phyloP scores from a whole-genome alignment of 1,140 invertebrate species.

The Babylonia areolata region DNA sequence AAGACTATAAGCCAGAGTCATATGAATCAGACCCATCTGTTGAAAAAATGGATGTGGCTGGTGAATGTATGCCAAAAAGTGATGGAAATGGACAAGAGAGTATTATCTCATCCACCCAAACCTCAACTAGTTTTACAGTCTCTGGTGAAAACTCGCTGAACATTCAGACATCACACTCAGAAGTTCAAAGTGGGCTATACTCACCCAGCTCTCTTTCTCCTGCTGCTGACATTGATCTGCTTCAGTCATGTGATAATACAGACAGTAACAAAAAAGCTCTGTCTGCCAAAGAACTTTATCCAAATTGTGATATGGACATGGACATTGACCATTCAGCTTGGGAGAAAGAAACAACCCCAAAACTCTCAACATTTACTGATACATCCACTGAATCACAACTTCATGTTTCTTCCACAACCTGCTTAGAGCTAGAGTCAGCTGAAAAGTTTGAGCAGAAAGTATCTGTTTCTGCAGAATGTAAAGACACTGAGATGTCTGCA shows the following conservation, averaged over 20 bases:
- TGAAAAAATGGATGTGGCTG: background rate
- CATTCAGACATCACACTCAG: background rate
- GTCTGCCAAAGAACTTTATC: background rate
- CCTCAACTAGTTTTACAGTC: background rate
- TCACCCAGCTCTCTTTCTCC: constrained; percentile 23
- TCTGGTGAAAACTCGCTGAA: background rate
- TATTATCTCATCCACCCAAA: background rate
- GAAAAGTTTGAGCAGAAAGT: background rate
- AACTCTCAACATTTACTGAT: background rate
- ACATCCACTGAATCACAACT: background rate
- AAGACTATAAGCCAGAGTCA: background rate
- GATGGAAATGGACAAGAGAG: background rate
- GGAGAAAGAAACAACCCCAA: background rate
- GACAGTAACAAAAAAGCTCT: background rate
- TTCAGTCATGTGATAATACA: background rate
- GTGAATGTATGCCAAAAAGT: background rate
- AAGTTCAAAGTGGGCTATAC: background rate
- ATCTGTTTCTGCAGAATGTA: background rate
- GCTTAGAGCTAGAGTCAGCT: background rate
- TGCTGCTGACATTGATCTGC: background rate
- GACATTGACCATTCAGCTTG: background rate
- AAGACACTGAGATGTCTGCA: background rate
- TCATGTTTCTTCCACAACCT: constrained; percentile 1
- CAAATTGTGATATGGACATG: background rate
- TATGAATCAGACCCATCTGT: background rate